Conservation (phyloP, 2,797 vertebrate species). For the Aldrovandia affinis region DNA sequence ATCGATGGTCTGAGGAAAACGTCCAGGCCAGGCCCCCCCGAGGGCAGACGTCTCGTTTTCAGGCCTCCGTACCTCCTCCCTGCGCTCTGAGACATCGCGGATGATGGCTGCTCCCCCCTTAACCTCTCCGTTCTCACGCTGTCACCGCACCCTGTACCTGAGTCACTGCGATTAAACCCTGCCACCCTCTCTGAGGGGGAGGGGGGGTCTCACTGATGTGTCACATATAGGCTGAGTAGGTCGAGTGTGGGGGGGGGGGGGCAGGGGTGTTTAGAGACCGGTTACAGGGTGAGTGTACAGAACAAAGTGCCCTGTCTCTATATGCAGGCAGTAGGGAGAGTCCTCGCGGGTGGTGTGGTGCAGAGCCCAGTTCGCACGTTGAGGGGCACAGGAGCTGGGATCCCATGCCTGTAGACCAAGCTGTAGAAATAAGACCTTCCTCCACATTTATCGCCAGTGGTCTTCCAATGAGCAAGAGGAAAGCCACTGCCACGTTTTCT, state of each 20-base stretch:
- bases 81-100: constrained; percentile 56
- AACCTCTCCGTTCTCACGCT: constrained; percentile 51
- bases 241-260: no score
- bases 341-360: not conserved
- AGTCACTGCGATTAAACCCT: constrained; percentile 68
- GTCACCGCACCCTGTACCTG: constrained; percentile 62
- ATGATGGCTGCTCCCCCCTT: constrained; percentile 34
- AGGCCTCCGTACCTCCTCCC: constrained; percentile 12
- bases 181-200: not conserved
- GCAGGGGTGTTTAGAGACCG: not conserved
- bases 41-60: not conserved
- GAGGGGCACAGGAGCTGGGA: not conserved
- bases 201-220: not conserved
- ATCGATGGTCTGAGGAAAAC: no score
- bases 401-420: not conserved
- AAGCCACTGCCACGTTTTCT: not conserved
- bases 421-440: not conserved
- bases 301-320: not conserved
- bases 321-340: constrained; percentile 15
- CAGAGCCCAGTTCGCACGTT: not conserved
- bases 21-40: no score
- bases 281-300: not conserved
- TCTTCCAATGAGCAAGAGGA: not conserved
- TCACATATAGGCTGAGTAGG: constrained; percentile 11
- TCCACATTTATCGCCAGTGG: not conserved